Conservation (phyloP, 2,797 vertebrate species). For the Thamnophis elegans region DNA sequence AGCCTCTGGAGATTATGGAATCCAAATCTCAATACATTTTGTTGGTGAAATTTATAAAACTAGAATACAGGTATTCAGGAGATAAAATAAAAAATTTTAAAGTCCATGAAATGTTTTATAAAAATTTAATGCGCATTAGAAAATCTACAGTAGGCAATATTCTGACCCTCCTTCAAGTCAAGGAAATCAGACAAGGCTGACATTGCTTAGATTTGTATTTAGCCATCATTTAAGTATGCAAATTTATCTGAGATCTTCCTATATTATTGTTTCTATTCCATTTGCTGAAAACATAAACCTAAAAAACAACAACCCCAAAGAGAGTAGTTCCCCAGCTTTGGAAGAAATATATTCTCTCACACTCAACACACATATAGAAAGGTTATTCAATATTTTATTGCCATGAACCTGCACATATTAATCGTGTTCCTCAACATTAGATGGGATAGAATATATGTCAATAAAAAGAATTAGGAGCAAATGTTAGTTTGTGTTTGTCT, state of each 20-base stretch:
- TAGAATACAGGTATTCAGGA: not conserved
- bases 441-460: conserved; percentile 22
- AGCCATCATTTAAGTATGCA: conserved; percentile 43
- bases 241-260: conserved; percentile 41
- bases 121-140: not conserved
- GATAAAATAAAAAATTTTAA: not conserved
- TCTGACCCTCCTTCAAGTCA: not conserved
- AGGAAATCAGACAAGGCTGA: not conserved
- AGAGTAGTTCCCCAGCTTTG: not conserved
- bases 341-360: not conserved
- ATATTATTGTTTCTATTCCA: conserved; percentile 38
- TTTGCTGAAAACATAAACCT: conserved; percentile 18
- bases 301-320: not conserved
- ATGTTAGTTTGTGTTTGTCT: not conserved
- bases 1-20: not conserved
- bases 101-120: not conserved
- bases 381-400: not conserved
- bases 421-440: not conserved
- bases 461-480: conserved; percentile 37
- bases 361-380: not conserved
- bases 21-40: not conserved
- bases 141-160: not conserved
- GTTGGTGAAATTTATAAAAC: not conserved
- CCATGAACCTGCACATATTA: not conserved
- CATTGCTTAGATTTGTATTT: conserved; percentile 32